Evolutionary conservation across 2,888 invertebrate genomes (phyloP), one percentile per base, ranked within the genome.

Genomic region (Epinotia ramella): DNA sequence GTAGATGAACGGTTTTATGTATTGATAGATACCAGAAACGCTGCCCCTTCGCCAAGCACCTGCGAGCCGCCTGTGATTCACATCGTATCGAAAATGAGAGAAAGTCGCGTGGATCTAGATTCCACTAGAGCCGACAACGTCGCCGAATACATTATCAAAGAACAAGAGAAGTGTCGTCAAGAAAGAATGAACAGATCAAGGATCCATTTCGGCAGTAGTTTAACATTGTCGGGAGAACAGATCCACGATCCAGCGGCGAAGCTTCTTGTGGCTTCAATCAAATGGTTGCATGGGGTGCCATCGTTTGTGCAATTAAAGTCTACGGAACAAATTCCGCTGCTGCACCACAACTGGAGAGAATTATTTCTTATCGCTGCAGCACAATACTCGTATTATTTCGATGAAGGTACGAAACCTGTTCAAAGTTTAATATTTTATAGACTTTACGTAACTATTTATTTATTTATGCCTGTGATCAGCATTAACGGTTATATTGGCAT

Each of bases 291-390:
- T 80, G 96, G 96, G 68, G 96, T 98, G 68, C 96, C 97, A 0
- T 96, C 97, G 0, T 98, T 97, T 86, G 89, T 96, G 18, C 96
- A 97, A 87, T 95, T 97, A 80, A 87, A 88, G 68, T 80, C 82
- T 1, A 79, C 95, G 66, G 98, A 98, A 82, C 98, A 97, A 86
- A 95, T 96, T 0, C 95, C 95, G 69, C 93, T 98, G 57, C 89
- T 98, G 71, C 96, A 97, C 83, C 96, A 96, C 84, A 96, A 97
- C 46, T 98, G 98, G 98, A 96, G 96, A 82, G 98, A 98, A 86
- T 89, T 98, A 5, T 98, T 98, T 87, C 95, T 98, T 1, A 88
- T 98, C 12, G 97, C 97, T 46, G 97, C 97, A 11, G 97, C 97
- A 0, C 97, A 98, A 85, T 97, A 97, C 96, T 95, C 96, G 2